These are phyloP conservation scores for Numenius arquata DNA, from an alignment of 2,113 vertebrate species.

Conservation along the genomic window DNA sequence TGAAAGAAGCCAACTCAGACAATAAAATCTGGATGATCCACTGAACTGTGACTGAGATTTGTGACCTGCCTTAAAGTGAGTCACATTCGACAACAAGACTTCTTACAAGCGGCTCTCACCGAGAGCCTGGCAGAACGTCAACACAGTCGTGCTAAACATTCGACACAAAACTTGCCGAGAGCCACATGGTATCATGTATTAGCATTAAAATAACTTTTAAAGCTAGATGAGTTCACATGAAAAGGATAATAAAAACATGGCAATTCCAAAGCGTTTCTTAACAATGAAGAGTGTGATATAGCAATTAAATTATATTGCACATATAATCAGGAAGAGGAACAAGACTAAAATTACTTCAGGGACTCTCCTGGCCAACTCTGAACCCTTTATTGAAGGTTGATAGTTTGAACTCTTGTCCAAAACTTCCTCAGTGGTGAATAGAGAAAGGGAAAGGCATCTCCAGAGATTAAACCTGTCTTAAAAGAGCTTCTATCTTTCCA, in stretches of 20 bases:
- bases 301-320: not conserved
- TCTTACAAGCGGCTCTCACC: conserved; percentile 42
- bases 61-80: conserved; percentile 43
- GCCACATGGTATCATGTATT: not conserved
- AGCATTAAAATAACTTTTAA: conserved; percentile 2
- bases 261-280: not conserved
- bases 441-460: not conserved
- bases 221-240: not conserved
- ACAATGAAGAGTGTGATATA: not conserved
- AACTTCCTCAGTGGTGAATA: not conserved
- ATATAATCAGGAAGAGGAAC: not conserved
- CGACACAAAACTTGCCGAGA: conserved; percentile 28
- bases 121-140: conserved; percentile 50
- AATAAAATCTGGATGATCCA: conserved; percentile 2
- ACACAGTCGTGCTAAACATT: conserved; percentile 15
- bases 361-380: not conserved
- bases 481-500: not conserved
- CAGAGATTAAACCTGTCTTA: not conserved
- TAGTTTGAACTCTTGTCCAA: not conserved
- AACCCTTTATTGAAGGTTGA: not conserved
- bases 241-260: not conserved
- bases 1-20: conserved; percentile 8
- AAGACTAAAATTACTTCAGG: not conserved
- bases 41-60: conserved; percentile 39
- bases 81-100: conserved; percentile 35